Conservation (phyloP, 2,113 vertebrate genomes). For the Carassius gibelio region DNA sequence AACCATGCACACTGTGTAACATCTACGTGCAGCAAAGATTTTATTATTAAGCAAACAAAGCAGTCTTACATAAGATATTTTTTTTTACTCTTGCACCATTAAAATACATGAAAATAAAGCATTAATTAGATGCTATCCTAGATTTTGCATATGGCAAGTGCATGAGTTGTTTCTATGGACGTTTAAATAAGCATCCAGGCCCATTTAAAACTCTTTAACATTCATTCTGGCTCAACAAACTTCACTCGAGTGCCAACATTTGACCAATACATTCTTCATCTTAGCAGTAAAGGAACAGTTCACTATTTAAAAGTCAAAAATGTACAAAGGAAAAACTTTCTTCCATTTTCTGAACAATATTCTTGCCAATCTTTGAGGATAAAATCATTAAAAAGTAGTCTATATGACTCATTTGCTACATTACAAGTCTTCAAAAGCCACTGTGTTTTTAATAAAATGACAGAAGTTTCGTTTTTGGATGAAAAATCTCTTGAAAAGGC, state of each 20-base stretch:
- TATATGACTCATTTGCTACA: neutral
- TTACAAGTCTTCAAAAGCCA: neutral
- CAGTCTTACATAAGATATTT: neutral
- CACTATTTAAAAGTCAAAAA: neutral
- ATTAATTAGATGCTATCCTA: neutral
- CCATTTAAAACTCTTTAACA: neutral
- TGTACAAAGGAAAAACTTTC: neutral
- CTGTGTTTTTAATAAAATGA: neutral
- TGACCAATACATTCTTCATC: conserved; percentile 1
- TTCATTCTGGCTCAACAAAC: conserved; percentile 13
- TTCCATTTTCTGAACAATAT: neutral
- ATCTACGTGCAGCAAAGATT: neutral
- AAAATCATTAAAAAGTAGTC: no score
- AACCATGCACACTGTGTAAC: neutral
- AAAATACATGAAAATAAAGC: neutral
- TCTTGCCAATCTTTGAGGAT: neutral
- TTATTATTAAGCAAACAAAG: neutral
- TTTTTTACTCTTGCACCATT: neutral
- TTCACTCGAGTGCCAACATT: neutral
- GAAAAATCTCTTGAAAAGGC: neutral
- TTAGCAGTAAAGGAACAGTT: neutral
- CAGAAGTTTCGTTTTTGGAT: neutral
- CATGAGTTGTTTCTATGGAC: conserved; percentile 17
- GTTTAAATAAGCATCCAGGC: conserved; percentile 17
- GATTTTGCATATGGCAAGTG: neutral